These are phyloP conservation scores for Panurus biarmicus DNA, from an alignment of 2,113 vertebrate species.

Conservation along the genomic window DNA sequence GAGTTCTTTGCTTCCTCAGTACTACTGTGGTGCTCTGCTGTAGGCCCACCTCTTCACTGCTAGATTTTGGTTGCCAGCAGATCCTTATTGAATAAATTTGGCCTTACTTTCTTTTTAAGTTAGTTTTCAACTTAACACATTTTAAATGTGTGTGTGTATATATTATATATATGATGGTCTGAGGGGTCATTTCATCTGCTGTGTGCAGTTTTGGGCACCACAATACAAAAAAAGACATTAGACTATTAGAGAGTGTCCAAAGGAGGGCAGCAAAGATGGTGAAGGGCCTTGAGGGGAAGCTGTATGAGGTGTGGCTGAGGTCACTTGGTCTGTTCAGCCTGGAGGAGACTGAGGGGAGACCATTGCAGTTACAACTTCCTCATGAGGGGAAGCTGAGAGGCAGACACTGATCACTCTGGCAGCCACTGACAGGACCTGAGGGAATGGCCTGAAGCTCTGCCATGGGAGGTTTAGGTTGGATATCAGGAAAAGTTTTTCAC, in stretches of 20 bases:
- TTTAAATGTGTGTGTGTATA: background rate
- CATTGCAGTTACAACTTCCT: background rate
- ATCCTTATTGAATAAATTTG: background rate
- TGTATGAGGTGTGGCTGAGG: background rate
- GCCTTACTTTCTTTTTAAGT: background rate
- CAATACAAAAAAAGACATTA: background rate
- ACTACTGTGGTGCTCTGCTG: background rate
- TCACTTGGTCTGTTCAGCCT: background rate
- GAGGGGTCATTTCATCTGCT: background rate
- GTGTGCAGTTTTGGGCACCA: background rate
- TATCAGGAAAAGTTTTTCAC: background rate
- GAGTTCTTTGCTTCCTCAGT: background rate
- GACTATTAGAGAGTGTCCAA: background rate
- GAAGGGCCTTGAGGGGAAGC: background rate
- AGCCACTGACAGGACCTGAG: background rate
- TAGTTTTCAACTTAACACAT: background rate
- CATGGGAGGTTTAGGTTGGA: background rate
- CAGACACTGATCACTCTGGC: background rate
- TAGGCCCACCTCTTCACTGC: background rate
- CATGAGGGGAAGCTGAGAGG: rapidly evolving
- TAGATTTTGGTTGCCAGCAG: background rate
- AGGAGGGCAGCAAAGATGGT: background rate
- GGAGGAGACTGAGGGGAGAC: background rate
- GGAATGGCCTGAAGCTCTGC: background rate
- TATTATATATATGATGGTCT: background rate